phyloP scores from a whole-genome alignment of 2,797 vertebrate genomes.

The Scolopax rusticola region DNA sequence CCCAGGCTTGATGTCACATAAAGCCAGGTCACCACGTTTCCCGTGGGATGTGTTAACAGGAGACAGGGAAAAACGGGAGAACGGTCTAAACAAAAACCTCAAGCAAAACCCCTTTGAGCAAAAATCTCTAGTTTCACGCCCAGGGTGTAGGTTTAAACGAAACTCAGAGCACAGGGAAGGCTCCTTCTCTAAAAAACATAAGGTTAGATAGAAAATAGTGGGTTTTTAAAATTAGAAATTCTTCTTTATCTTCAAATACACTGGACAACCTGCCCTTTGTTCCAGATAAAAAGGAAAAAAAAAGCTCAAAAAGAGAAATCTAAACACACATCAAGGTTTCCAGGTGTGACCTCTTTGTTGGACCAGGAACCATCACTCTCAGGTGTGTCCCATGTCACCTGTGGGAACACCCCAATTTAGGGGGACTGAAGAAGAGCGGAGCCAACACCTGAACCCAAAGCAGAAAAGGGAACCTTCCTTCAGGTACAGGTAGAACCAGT shows the following conservation, averaged over 20 bases:
- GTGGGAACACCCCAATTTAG: neutral
- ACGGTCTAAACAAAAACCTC: neutral
- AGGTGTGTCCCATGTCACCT: accelerated
- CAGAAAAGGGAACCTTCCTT: neutral
- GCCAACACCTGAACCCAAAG: neutral
- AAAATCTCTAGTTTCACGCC: neutral
- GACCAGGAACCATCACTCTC: neutral
- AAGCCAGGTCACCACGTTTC: neutral
- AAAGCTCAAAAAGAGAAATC: neutral
- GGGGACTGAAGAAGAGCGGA: neutral
- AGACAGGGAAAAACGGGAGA: accelerated
- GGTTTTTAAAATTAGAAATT: neutral
- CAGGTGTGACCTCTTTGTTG: neutral
- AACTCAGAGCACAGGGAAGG: neutral
- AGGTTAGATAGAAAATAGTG: neutral
- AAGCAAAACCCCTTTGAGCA: neutral
- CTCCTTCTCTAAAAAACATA: neutral
- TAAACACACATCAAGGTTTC: accelerated
- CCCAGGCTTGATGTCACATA: neutral
- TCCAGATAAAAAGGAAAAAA: neutral
- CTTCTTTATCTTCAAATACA: neutral
- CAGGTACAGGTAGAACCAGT: accelerated
- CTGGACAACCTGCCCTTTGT: neutral
- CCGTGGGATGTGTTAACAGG: neutral
- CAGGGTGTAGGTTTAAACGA: neutral